Evolutionary conservation across 2,113 vertebrate genomes (phyloP).

Genomic region (Sinosuthora webbiana): DNA sequence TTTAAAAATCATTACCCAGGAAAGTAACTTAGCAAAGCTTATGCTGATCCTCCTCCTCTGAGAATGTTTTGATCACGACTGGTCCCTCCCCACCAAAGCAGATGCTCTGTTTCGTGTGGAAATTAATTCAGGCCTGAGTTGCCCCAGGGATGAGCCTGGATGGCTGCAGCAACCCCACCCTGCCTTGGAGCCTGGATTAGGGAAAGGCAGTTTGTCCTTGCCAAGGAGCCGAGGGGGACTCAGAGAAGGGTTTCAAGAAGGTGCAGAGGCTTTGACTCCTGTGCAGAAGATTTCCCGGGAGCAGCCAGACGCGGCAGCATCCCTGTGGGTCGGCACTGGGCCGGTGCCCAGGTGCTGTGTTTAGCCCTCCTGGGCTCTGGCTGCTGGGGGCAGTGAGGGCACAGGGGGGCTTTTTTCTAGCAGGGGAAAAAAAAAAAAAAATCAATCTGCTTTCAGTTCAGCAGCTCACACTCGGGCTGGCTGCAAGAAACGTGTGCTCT

Average conservation of each 20-base stretch:
- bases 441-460: background rate
- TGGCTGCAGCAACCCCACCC: background rate
- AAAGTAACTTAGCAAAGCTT: background rate
- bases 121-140: background rate
- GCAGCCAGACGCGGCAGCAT: background rate
- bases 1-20: background rate
- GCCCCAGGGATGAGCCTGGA: background rate
- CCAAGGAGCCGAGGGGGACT: background rate
- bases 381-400: background rate
- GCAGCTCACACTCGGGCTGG: background rate
- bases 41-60: background rate
- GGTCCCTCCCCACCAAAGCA: background rate
- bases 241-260: background rate
- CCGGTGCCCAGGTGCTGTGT: background rate
- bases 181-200: background rate
- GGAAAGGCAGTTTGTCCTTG: background rate
- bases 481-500: background rate
- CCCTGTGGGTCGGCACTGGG: fast-evolving
- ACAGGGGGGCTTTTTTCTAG: background rate
- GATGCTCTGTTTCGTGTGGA: background rate
- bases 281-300: background rate
- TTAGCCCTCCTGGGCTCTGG: background rate
- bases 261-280: background rate
- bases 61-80: background rate
- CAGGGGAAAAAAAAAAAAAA: background rate